phyloP scores from a whole-genome alignment of 2,888 invertebrate species.

The Electrophaes corylata region DNA sequence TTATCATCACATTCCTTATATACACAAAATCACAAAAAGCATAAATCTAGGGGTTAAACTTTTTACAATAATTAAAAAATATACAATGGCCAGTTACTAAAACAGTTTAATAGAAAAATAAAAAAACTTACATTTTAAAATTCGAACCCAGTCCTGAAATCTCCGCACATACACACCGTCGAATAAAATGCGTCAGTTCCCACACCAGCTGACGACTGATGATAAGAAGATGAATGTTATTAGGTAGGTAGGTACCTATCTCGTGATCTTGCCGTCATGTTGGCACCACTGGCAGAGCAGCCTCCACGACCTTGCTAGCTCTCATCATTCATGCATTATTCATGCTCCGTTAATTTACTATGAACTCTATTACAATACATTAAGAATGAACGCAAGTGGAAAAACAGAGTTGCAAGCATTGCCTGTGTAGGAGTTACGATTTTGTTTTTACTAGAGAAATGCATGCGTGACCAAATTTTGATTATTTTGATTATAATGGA shows the following conservation, averaged over 20 bases:
- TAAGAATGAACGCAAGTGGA: constrained; percentile 2
- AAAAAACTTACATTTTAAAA: constrained; percentile 50
- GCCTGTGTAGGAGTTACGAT: neutral
- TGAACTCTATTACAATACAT: constrained; percentile 8
- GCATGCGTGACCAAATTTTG: constrained; percentile 11
- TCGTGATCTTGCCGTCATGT: constrained; percentile 73
- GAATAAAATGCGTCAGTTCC: constrained; percentile 48
- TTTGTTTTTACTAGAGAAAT: constrained; percentile 6
- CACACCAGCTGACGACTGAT: constrained; percentile 75
- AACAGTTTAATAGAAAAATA: constrained; percentile 11
- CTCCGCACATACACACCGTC: constrained; percentile 46
- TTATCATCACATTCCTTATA: no score
- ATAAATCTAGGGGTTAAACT: no score
- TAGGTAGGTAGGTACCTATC: constrained; percentile 57
- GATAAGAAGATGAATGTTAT: constrained; percentile 68
- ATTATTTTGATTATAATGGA: constrained; percentile 25
- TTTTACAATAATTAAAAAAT: neutral
- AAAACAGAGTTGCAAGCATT: neutral
- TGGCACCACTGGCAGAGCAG: constrained; percentile 77
- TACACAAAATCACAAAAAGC: no score
- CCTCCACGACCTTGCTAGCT: constrained; percentile 63
- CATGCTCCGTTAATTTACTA: constrained; percentile 7
- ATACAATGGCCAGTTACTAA: neutral
- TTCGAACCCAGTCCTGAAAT: constrained; percentile 45
- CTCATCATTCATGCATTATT: constrained; percentile 45